Evolutionary conservation across 2,888 invertebrate species (phyloP).

Genomic region (Mythimna pallens): DNA sequence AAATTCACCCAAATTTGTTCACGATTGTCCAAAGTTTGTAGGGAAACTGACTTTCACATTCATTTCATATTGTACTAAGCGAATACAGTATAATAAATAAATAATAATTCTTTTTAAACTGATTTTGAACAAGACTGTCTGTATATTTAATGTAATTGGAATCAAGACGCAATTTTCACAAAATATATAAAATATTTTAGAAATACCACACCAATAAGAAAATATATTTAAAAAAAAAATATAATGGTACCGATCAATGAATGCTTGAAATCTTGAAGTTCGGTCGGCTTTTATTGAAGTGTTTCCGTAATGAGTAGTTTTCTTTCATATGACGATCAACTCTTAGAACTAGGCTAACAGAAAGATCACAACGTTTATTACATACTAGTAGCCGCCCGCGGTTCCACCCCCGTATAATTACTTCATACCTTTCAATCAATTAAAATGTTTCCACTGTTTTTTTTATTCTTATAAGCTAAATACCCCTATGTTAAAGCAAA

Average conservation of each 20-base stretch:
- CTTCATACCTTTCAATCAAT: no score
- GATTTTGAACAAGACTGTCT: neutral
- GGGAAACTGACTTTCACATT: no score
- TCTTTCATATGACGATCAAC: neutral
- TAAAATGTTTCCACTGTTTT: no score
- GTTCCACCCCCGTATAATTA: no score
- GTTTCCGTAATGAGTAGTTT: neutral
- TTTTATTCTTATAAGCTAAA: no score
- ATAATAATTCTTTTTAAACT: neutral
- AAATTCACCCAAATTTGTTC: no score
- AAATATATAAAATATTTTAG: neutral
- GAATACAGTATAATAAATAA: neutral
- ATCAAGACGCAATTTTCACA: neutral
- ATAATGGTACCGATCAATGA: no score
- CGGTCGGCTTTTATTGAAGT: neutral
- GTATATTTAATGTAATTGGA: neutral
- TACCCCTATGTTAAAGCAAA: no score
- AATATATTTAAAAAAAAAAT: neutral
- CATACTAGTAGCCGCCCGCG: no score
- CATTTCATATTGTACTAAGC: neutral
- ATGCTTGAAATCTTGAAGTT: no score
- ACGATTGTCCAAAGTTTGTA: no score
- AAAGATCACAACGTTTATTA: neutral
- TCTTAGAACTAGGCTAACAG: neutral
- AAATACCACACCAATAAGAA: no score